Base-by-base conservation (phyloP, 1,140 invertebrate genomes). In the Streblospio benedicti region DNA sequence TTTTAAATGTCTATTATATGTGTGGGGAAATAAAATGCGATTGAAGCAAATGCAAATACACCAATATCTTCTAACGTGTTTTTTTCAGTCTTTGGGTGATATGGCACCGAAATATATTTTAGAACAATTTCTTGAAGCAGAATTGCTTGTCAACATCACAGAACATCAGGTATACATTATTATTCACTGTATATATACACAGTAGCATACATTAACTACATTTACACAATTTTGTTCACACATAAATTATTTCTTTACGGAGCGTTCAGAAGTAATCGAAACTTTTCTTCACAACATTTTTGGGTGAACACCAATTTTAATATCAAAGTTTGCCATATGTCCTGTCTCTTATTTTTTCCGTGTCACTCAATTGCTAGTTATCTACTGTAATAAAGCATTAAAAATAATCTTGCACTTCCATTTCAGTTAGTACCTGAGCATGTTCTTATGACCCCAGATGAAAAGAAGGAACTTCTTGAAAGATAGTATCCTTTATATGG, bases 31-130 rank as follows among this genome's bases (percentile, higher is more conserved):
- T n/a, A n/a, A n/a, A n/a, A n/a, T n/a, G n/a, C n/a, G n/a, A n/a
- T n/a, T n/a, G n/a, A n/a, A n/a, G n/a, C n/a, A n/a, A n/a, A n/a
- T n/a, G n/a, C n/a, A n/a, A n/a, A n/a, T n/a, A n/a, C n/a, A n/a
- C n/a, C n/a, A n/a, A n/a, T n/a, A n/a, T n/a, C n/a, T n/a, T n/a
- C n/a, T n/a, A n/a, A n/a, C n/a, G n/a, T n/a, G n/a, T n/a, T n/a
- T n/a, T n/a, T 72, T 72, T 20, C 68, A 97, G 80, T 91, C 93
- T 0, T 77, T 99, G 45, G 86, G 91, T 4, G 96, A 99, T 69
- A 97, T 99, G 94, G 93, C 94, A 1, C 95, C 95, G 0, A 99
- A 99, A 78, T 99, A 99, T 72, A 97, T 96, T 69, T 77, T 99
- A 51, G 97, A 99, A 81, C 91, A 98, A 69, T 99, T 99, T 78